phyloP scores from a whole-genome alignment of 2,113 vertebrate genomes.

The Glaucidium brasilianum region DNA sequence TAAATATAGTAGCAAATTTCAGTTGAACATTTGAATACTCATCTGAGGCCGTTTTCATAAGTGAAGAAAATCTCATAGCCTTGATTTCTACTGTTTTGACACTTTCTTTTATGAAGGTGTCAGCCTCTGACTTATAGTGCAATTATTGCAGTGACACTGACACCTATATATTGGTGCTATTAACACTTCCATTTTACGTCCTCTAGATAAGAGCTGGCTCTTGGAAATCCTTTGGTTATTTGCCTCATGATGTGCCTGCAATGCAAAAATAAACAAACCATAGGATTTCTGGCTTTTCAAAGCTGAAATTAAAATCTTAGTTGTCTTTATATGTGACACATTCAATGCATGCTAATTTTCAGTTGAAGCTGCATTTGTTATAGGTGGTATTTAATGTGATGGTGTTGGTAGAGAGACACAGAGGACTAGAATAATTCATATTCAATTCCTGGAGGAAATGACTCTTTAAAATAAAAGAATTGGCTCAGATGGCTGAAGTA shows the following conservation, averaged over 20 bases:
- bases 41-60: background rate
- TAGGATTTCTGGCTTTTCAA: background rate
- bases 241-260: background rate
- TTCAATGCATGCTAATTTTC: background rate
- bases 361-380: background rate
- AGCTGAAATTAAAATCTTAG: background rate
- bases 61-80: constrained; percentile 16
- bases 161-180: constrained; percentile 44
- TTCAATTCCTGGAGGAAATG: background rate
- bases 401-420: background rate
- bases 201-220: background rate
- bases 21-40: background rate
- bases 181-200: constrained; percentile 44
- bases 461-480: background rate
- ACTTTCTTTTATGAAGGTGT: constrained; percentile 36
- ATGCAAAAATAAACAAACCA: constrained; percentile 17
- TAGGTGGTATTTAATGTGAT: background rate
- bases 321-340: background rate
- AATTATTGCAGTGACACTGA: constrained; percentile 42
- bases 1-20: constrained; percentile 21
- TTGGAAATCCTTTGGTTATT: constrained; percentile 20
- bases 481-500: background rate
- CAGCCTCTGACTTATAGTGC: constrained; percentile 29
- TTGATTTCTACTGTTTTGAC: constrained; percentile 33
- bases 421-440: background rate